Percentiles rank a stretch among this genome's conserved stretches.
Conservation (phyloP, 2,113 vertebrate genomes). For the Pseudorectes ferrugineus region DNA sequence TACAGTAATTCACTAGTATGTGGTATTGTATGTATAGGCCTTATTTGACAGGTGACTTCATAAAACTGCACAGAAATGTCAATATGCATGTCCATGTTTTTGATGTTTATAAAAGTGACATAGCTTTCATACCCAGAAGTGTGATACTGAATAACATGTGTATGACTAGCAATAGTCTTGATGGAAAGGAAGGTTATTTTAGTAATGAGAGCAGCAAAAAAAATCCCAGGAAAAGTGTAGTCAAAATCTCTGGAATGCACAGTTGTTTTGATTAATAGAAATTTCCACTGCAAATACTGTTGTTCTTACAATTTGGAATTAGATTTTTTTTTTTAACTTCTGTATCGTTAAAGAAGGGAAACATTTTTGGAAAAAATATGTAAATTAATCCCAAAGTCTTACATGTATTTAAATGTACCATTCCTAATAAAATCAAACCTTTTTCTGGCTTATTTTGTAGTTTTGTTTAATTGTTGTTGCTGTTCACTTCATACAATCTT, state of each 20-base stretch:
- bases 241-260: constrained; percentile 36
- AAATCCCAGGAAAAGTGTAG: constrained; percentile 39
- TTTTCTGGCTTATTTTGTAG: constrained; percentile 53
- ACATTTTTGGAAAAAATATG: constrained; percentile 40
- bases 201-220: constrained; percentile 39
- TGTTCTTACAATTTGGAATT: constrained; percentile 49
- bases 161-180: constrained; percentile 53
- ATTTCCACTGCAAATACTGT: constrained; percentile 40
- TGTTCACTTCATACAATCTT: neutral
- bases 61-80: constrained; percentile 58
- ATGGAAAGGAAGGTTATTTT: constrained; percentile 54
- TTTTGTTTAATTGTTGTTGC: neutral
- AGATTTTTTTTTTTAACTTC: constrained; percentile 47
- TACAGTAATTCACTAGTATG: constrained; percentile 46
- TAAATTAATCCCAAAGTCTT: constrained; percentile 65
- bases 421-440: constrained; percentile 67
- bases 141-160: constrained; percentile 22
- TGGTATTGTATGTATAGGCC: constrained; percentile 59
- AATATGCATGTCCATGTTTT: constrained; percentile 62
- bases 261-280: constrained; percentile 51
- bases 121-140: constrained; percentile 52
- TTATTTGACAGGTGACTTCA: constrained; percentile 60
- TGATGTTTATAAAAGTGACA: constrained; percentile 60
- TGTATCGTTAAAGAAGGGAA: constrained; percentile 57
- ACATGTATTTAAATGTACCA: constrained; percentile 64